Evolutionary conservation across 2,113 vertebrate genomes (phyloP).

Genomic region (Anthoscopus minutus): DNA sequence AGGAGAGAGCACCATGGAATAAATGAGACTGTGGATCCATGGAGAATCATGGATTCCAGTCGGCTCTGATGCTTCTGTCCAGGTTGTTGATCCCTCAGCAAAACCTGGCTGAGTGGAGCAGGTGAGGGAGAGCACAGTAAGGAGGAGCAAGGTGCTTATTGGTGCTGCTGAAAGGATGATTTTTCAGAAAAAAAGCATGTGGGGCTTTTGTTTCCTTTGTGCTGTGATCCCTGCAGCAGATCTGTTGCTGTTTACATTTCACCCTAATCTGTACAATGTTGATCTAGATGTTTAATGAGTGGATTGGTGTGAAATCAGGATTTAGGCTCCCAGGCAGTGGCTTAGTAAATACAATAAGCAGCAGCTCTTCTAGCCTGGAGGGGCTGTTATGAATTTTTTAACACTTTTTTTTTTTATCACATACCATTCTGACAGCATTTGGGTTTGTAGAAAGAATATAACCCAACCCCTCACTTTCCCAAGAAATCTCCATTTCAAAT

Average conservation of each 20-base stretch:
- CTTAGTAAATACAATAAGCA: conserved; percentile 59
- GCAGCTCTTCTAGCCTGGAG: neutral
- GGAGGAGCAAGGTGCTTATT: neutral
- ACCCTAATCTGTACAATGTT: conserved; percentile 20
- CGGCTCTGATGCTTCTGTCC: neutral
- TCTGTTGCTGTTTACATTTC: conserved; percentile 2
- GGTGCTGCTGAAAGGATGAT: neutral
- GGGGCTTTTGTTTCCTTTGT: neutral
- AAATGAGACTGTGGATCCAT: conserved; percentile 24
- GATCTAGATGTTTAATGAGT: conserved; percentile 59
- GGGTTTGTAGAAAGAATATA: neutral
- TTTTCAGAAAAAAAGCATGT: neutral
- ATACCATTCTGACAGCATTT: neutral
- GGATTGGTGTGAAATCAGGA: conserved; percentile 47
- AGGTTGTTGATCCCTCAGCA: neutral
- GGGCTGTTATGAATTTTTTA: conserved; percentile 39
- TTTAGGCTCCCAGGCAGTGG: conserved; percentile 9
- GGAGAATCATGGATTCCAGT: neutral
- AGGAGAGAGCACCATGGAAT: neutral
- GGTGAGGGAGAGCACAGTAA: neutral
- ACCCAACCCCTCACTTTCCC: neutral
- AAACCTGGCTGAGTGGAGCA: neutral
- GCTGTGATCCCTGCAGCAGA: neutral
- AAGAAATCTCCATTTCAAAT: conserved; percentile 12
- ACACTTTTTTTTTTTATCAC: conserved; percentile 10